Conservation (phyloP, 2,797 vertebrate species). For the Carcharodon carcharias region DNA sequence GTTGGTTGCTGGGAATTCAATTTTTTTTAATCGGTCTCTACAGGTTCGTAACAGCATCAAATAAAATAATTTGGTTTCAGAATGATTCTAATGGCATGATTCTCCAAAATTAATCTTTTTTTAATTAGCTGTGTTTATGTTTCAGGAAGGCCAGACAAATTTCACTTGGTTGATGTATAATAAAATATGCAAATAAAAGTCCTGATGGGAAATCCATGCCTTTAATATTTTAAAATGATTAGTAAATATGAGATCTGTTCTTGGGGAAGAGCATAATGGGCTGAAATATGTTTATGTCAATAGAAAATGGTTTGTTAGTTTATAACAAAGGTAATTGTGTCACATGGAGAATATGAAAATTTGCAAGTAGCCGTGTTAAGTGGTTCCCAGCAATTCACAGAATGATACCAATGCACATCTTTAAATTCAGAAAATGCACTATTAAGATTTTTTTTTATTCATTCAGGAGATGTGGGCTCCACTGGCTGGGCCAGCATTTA, state of each 20-base stretch:
- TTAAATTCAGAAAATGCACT: neutral
- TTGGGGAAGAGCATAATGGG: slow-evolving; percentile 13
- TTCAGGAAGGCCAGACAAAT: slow-evolving; percentile 28
- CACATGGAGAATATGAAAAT: neutral
- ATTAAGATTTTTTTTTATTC: neutral
- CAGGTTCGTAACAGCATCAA: neutral
- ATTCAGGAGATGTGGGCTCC: no score
- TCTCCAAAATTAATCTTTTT: slow-evolving; percentile 22
- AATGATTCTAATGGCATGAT: slow-evolving; percentile 26
- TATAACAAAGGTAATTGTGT: neutral
- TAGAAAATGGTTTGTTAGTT: neutral
- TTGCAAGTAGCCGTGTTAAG: neutral
- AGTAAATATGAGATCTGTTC: slow-evolving; percentile 24
- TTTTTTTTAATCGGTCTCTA: neutral
- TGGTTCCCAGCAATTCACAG: neutral
- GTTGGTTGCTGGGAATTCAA: neutral
- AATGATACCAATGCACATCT: neutral
- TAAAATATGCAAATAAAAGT: slow-evolving; percentile 30
- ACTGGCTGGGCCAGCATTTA: no score
- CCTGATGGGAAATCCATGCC: slow-evolving; percentile 7
- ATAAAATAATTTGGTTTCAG: slow-evolving; percentile 10
- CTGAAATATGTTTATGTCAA: slow-evolving; percentile 1
- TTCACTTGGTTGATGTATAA: neutral
- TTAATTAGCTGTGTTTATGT: slow-evolving; percentile 29
- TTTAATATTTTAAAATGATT: slow-evolving; percentile 23